Conservation (phyloP, 1,140 invertebrate species). For the Akabosia matsudoensis region DNA sequence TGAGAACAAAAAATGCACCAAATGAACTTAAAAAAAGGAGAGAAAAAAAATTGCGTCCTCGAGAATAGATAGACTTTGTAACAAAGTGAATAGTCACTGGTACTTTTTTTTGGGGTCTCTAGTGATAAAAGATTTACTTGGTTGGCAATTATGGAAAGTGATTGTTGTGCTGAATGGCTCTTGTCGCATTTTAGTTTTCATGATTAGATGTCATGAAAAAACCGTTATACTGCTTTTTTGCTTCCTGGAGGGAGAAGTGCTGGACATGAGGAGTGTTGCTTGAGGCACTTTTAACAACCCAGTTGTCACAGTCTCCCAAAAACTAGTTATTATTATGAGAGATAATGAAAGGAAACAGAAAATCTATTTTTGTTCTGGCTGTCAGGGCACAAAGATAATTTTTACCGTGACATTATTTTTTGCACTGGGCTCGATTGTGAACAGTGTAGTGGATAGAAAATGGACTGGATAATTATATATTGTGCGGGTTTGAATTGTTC, state of each 20-base stretch:
- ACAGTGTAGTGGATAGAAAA: background rate
- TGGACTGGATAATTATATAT: no score
- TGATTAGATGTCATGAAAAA: background rate
- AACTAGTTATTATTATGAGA: background rate
- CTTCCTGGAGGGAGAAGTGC: background rate
- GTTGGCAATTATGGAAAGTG: slow-evolving; percentile 14
- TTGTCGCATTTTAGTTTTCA: background rate
- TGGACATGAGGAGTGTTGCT: no score
- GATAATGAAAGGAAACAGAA: background rate
- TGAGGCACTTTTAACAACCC: background rate
- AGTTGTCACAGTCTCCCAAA: no score
- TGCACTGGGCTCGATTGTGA: no score
- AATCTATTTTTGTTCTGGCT: background rate
- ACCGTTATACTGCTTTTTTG: background rate
- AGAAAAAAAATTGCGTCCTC: background rate
- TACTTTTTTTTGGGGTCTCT: background rate
- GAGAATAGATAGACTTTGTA: no score
- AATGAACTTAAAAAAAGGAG: slow-evolving; percentile 1
- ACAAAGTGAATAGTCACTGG: background rate
- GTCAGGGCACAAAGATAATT: background rate
- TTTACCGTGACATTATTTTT: no score
- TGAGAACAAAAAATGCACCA: no score
- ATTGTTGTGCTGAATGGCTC: slow-evolving; percentile 5
- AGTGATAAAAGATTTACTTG: background rate
- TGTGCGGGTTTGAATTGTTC: no score